Evolutionary conservation across 2,113 vertebrate genomes (phyloP), one percentile per base, ranked within the genome.

Genomic region (Crocuta crocuta): DNA sequence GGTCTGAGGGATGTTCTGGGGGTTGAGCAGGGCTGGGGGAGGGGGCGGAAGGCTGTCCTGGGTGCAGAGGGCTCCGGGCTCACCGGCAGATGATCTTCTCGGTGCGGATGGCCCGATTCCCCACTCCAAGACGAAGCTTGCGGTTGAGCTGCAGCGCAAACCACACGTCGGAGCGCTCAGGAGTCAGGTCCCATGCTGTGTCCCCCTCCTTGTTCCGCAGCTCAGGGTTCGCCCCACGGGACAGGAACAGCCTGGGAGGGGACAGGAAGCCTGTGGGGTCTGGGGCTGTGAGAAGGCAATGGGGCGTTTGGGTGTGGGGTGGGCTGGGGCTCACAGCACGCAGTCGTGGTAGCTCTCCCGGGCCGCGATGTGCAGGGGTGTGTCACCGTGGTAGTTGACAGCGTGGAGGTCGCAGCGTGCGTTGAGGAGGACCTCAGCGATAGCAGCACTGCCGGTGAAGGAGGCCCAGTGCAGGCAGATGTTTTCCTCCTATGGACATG

Each of bases 401-500:
- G 99, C 99, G 0, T 99, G 96, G 2, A 99, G 99, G n/a, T 99
- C 99, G 0, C 99, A 99, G 83, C 99, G 99, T 0, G 99, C 98
- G 1, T 99, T 99, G 73, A 99, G 98, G n/a, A 99, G 98, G 80
- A 99, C 98, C 98, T 99, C 99, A 0, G 99, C 99, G 0, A 99
- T 99, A 79, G 99, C 99, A 0, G 99, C 99, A 0, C 99, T 99
- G 65, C 99, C 99, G 0, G 99, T 99, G 76, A 99, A 99, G 23
- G 99, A 99, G 1, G 99, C 99, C 99, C 99, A 99, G 98, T 99
- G 99, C 74, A 99, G 97, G 94, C 99, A 99, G 79, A 99, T 99
- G 31, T 99, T 99, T 94, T 99, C 99, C 96, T 99, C 99, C 99
- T 99, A 91, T 12, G 31, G 33, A 35, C 87, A 90, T 7, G 33